These are phyloP conservation scores for Sphenodon punctatus DNA, from an alignment of 2,797 vertebrate genomes.

Conservation along the genomic window DNA sequence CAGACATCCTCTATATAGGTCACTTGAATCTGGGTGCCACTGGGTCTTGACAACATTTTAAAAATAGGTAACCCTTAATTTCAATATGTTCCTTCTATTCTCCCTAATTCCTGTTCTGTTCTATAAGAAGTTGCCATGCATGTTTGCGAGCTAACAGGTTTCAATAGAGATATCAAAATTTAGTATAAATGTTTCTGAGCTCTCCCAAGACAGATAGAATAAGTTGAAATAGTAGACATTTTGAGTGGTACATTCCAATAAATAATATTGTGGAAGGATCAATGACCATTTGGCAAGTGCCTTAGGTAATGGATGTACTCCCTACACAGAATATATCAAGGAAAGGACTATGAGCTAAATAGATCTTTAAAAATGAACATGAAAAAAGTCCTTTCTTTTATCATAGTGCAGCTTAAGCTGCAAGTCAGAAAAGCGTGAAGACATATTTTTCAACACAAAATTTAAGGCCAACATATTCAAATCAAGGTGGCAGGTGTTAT, in stretches of 20 bases:
- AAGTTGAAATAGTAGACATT: neutral
- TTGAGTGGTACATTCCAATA: neutral
- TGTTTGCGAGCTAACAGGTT: neutral
- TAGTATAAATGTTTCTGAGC: neutral
- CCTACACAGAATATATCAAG: neutral
- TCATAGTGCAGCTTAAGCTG: neutral
- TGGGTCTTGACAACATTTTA: neutral
- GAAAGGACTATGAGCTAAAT: neutral
- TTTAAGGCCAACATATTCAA: too few species aligned
- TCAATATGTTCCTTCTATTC: neutral
- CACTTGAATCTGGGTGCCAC: neutral
- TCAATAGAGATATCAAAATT: neutral
- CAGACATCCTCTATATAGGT: too few species aligned
- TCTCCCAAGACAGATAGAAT: neutral
- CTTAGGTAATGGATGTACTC: fast-evolving
- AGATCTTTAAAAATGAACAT: neutral
- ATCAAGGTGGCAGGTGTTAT: too few species aligned
- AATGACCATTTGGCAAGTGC: neutral
- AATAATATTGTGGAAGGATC: neutral
- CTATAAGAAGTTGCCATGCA: neutral
- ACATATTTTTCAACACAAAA: neutral
- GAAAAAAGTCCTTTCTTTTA: neutral
- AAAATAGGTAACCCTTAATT: neutral
- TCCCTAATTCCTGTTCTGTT: neutral
- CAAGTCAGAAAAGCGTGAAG: neutral